A percentile compares a stretch with the other conserved stretches of the same genome.
phyloP scores from a whole-genome alignment of 2,888 invertebrate genomes.

The Hesperia comma region DNA sequence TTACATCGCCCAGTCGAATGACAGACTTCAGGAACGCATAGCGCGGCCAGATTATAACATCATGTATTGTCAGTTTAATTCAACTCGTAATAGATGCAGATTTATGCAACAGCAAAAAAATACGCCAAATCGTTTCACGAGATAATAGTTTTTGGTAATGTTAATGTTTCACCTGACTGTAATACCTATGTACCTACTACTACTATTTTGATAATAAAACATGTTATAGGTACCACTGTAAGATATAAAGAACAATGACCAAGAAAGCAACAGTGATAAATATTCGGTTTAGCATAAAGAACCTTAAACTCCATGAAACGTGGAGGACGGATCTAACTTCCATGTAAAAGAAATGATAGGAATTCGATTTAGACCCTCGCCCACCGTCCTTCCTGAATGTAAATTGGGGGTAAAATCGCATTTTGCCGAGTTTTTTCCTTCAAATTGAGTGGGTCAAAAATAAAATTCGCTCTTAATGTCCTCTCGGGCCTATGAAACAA shows the following conservation, averaged over 20 bases:
- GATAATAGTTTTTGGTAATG: too few relatives aligned
- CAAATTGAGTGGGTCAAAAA: conserved; percentile 63
- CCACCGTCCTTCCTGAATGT: conserved; percentile 73
- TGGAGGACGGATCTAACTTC: conserved; percentile 58
- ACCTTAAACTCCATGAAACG: conserved; percentile 30
- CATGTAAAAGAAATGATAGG: conserved; percentile 71
- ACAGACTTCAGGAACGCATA: too few relatives aligned
- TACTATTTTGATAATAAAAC: too few relatives aligned
- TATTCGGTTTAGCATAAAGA: conserved; percentile 43
- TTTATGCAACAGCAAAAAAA: too few relatives aligned
- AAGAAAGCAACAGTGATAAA: conserved; percentile 22
- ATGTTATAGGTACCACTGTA: not conserved
- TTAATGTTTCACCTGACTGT: too few relatives aligned
- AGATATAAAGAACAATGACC: not conserved
- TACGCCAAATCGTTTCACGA: too few relatives aligned
- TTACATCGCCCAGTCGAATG: too few relatives aligned
- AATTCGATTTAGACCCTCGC: conserved; percentile 77
- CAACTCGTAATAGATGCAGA: too few relatives aligned
- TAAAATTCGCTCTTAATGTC: conserved; percentile 49
- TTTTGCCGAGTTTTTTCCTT: conserved; percentile 62
- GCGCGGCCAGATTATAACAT: too few relatives aligned
- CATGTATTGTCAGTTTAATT: too few relatives aligned
- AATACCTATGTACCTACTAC: too few relatives aligned
- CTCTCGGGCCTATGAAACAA: conserved; percentile 5
- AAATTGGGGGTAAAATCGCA: conserved; percentile 70